Evolutionary conservation across 2,113 vertebrate genomes (phyloP), one percentile per base, ranked within the genome.

Genomic region (Amazona vittata): DNA sequence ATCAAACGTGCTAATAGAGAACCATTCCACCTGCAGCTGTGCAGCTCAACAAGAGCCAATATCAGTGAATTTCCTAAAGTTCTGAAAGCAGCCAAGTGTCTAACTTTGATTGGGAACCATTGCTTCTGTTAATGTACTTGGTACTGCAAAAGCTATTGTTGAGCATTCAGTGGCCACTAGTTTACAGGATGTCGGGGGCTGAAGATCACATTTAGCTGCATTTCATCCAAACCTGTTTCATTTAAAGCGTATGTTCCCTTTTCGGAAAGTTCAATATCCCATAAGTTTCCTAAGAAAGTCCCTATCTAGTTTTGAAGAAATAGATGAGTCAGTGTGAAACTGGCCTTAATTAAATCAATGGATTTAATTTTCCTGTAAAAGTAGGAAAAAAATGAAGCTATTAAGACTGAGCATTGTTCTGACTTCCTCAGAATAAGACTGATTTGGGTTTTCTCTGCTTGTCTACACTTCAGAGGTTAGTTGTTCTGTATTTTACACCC

Each of bases 51-150:
- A 4, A 24, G 37, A 60, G 76, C 22, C 53, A 63, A 35, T 41
- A 62, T 2, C 1, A 1, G 55, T 68, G 52, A 82, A 47, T 60
- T 92, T 89, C 77, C 69, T 88, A 2, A 91, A 53, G 47, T 67
- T 73, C 86, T 78, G 50, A 64, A 70, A 89, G 83, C 50, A 91
- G 69, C 29, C 52, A 84, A 78, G 41, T 50, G 35, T 73, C 68
- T 39, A 11, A 50, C 20, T 91, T 79, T 41, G 46, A 25, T 73
- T 68, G 87, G 86, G 83, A 89, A 59, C 21, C 8, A 21, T 46
- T 70, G n/a, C 75, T 92, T 77, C 79, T 94, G 63, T 43, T 83
- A 37, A 74, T 67, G 53, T 67, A 83, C n/a, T 89, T 92, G 96
- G 90, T 93, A 62, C 52, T 41, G 57, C 4, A 0, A 16, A 77